Conservation (phyloP, 2,888 invertebrate species). For the Lypha dubia region DNA sequence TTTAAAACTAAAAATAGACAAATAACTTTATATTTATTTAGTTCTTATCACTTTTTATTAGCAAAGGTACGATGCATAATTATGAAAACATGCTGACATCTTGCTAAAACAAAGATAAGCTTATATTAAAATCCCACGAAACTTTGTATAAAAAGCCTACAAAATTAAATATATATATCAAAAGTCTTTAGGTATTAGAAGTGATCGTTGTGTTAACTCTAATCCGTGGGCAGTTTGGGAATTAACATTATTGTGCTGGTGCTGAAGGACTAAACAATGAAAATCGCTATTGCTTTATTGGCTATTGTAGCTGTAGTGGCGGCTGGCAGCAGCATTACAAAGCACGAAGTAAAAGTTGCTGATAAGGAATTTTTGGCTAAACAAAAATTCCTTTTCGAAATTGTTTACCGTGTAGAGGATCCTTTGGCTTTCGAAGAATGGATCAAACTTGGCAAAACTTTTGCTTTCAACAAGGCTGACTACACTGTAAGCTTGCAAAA, state of each 20-base stretch:
- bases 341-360: constrained; percentile 66
- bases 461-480: constrained; percentile 67
- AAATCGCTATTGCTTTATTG: constrained; percentile 78
- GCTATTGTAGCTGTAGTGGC: constrained; percentile 78
- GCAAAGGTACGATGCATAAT: not conserved
- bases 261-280: constrained; percentile 74
- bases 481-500: constrained; percentile 55
- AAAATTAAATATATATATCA: not conserved
- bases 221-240: constrained; percentile 73
- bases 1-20: not conserved
- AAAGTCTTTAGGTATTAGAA: constrained; percentile 78
- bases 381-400: constrained; percentile 75
- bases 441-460: constrained; percentile 72
- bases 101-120: not conserved
- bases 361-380: constrained; percentile 74
- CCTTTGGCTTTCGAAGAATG: constrained; percentile 74
- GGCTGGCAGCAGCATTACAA: constrained; percentile 68
- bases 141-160: constrained; percentile 61
- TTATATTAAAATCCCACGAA: not conserved
- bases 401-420: constrained; percentile 73
- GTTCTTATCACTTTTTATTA: not conserved
- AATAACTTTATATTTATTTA: not conserved
- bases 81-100: not conserved
- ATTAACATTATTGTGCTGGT: not conserved
- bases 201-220: constrained; percentile 63